phyloP scores from a whole-genome alignment of 2,797 vertebrate species.

The Poecilia gillii region DNA sequence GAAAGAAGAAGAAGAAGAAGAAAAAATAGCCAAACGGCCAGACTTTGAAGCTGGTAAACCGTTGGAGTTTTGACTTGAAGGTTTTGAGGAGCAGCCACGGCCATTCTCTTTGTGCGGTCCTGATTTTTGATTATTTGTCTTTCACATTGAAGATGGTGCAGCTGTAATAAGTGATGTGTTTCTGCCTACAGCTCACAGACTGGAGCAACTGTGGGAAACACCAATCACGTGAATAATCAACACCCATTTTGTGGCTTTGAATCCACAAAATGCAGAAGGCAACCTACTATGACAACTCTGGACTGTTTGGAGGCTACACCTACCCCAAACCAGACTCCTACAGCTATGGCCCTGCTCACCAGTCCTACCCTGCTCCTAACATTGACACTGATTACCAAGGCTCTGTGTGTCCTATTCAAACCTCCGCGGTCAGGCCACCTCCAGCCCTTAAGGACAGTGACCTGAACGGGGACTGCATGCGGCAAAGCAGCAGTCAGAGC shows the following conservation, averaged over 20 bases:
- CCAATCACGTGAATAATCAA: constrained; percentile 85
- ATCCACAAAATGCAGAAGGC: constrained; percentile 97
- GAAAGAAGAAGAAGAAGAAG: constrained; percentile 31
- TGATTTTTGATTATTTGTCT: constrained; percentile 7
- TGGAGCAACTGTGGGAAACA: constrained; percentile 79
- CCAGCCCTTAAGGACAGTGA: constrained; percentile 89
- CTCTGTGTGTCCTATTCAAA: constrained; percentile 94
- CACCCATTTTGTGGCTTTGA: constrained; percentile 89
- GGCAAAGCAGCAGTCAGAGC: constrained; percentile 83
- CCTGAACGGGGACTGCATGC: constrained; percentile 94
- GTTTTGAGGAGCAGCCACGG: background rate
- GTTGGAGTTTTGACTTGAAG: constrained; percentile 3
- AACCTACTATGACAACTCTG: constrained; percentile 97
- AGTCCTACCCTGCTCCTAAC: constrained; percentile 87
- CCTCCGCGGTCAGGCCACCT: constrained; percentile 83
- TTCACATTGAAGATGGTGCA: background rate
- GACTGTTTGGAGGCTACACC: constrained; percentile 95
- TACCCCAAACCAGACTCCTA: constrained; percentile 96
- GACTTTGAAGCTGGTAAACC: constrained; percentile 44
- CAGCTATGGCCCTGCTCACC: constrained; percentile 88
- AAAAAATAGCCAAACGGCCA: constrained; percentile 54
- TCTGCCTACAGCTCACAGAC: constrained; percentile 77
- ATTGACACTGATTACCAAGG: constrained; percentile 92
- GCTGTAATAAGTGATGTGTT: constrained; percentile 33
- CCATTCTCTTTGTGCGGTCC: background rate